A percentile compares a stretch with the other conserved stretches of the same genome.
phyloP scores from a whole-genome alignment of 2,113 vertebrate genomes.

The Ptilonorhynchus violaceus region DNA sequence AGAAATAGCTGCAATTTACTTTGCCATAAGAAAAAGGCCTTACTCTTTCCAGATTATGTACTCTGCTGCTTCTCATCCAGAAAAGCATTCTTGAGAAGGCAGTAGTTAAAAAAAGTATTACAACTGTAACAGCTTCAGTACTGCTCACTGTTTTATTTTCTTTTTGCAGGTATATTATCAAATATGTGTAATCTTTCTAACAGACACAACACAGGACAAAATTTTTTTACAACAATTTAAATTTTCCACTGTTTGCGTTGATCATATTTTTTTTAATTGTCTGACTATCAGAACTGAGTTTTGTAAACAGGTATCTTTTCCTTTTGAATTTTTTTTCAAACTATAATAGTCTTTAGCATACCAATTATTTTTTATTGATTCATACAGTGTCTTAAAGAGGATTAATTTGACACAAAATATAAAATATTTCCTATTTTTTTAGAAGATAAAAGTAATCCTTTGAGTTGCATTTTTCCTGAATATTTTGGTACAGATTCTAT shows the following conservation, averaged over 20 bases:
- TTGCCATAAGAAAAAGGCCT: background rate
- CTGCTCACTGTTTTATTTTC: background rate
- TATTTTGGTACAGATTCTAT: background rate
- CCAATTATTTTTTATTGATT: background rate
- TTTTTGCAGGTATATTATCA: background rate
- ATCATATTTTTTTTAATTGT: background rate
- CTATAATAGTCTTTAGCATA: background rate
- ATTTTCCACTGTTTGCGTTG: background rate
- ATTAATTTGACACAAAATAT: constrained; percentile 1
- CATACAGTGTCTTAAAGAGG: background rate
- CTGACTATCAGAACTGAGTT: background rate
- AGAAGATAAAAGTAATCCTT: background rate
- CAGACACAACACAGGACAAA: background rate
- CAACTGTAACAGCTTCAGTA: background rate
- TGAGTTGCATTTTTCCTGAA: background rate
- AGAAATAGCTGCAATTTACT: background rate
- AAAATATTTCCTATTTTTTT: background rate
- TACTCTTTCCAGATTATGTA: background rate
- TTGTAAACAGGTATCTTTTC: background rate
- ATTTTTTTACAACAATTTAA: background rate
- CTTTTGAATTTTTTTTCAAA: background rate
- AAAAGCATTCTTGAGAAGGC: background rate
- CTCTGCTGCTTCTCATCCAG: background rate
- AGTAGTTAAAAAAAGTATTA: background rate
- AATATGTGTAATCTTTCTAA: background rate